Conservation (phyloP, 64 coral and sea anemone genomes). For the Actinia tenebrosa region DNA sequence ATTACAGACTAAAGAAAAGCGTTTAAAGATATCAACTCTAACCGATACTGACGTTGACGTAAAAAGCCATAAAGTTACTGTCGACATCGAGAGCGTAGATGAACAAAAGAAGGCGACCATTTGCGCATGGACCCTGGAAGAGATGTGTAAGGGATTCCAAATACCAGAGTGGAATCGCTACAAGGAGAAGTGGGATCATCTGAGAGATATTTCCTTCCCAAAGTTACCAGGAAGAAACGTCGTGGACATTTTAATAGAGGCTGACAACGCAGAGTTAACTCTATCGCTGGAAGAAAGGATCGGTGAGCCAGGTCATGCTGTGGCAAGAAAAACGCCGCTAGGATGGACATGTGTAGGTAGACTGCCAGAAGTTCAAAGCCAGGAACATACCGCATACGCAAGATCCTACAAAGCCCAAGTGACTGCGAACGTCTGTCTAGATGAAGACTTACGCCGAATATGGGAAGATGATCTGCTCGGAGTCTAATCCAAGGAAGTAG, state of each 20-base stretch:
- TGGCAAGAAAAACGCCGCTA: not conserved
- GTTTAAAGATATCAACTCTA: not conserved
- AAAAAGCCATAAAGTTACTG: not conserved
- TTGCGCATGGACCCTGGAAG: not conserved
- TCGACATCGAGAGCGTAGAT: slow-evolving; percentile 13
- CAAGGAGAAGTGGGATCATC: slow-evolving; percentile 5
- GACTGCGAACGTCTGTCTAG: not conserved
- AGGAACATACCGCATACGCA: not conserved
- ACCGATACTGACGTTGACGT: not conserved
- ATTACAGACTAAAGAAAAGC: not conserved
- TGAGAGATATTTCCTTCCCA: not conserved
- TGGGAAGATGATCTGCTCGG: not conserved
- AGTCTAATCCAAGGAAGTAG: not conserved
- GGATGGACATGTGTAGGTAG: slow-evolving; percentile 30
- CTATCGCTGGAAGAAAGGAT: slow-evolving; percentile 22
- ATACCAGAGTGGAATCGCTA: slow-evolving; percentile 26
- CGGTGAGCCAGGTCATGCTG: not conserved
- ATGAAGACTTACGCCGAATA: not conserved
- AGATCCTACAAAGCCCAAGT: not conserved
- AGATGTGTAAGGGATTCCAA: not conserved
- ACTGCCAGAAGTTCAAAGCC: not conserved
- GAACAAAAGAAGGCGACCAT: not conserved
- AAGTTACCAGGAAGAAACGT: slow-evolving; percentile 21
- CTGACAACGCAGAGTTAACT: slow-evolving; percentile 30
- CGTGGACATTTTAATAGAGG: slow-evolving; percentile 20